A percentile compares a stretch with the other conserved stretches of the same genome.
phyloP scores from a whole-genome alignment of 2,113 vertebrate genomes.

The Anoplopoma fimbria region DNA sequence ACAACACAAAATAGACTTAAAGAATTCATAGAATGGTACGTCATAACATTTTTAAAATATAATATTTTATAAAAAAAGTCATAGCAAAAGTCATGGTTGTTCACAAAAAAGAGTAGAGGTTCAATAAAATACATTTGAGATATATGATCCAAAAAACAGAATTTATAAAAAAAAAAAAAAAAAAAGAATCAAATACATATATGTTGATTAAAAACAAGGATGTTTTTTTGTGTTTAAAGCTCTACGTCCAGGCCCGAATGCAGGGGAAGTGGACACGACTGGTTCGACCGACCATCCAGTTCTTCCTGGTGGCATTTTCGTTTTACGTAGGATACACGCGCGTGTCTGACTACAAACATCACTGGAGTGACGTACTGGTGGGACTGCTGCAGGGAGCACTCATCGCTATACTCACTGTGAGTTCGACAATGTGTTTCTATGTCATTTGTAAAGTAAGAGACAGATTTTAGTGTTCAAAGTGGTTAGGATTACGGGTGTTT shows the following conservation, averaged over 20 bases:
- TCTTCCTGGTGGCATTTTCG: conserved; percentile 91
- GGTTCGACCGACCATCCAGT: conserved; percentile 93
- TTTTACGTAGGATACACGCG: conserved; percentile 94
- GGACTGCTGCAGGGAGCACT: conserved; percentile 94
- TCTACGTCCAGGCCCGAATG: conserved; percentile 92
- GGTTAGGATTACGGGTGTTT: neutral
- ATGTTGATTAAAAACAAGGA: neutral
- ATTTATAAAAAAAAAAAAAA: too few species aligned
- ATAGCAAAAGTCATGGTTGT: too few species aligned
- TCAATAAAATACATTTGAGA: too few species aligned
- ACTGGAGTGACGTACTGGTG: conserved; percentile 93
- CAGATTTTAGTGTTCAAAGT: neutral
- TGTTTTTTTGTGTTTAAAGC: conserved; percentile 71
- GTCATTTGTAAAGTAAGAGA: neutral
- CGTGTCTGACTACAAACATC: conserved; percentile 94
- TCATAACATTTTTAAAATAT: too few species aligned
- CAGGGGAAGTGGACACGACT: conserved; percentile 91
- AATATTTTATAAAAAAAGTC: too few species aligned
- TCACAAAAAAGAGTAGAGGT: too few species aligned
- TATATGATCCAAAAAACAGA: too few species aligned
- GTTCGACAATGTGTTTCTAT: conserved; percentile 9
- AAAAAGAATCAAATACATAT: neutral
- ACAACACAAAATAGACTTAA: too few species aligned
- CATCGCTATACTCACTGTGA: conserved; percentile 91
- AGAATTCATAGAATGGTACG: too few species aligned